Evolutionary conservation across 2,888 invertebrate genomes (phyloP).

Genomic region (Acronicta psi): DNA sequence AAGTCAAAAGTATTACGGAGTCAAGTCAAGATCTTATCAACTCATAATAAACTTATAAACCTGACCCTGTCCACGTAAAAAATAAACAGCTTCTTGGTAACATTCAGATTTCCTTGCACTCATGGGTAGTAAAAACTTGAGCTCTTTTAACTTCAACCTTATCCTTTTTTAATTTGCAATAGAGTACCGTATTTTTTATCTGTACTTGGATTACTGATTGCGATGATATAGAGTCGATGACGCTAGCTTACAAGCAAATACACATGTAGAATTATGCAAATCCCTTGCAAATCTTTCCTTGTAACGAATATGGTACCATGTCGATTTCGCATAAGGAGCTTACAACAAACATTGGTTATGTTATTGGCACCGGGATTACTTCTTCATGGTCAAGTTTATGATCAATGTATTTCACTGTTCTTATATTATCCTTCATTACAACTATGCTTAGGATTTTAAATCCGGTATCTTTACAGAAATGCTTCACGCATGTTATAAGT

Average conservation of each 20-base stretch:
- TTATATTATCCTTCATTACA: constrained; percentile 25
- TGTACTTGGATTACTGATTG: constrained; percentile 30
- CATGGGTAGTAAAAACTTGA: constrained; percentile 33
- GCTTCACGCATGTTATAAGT: background rate
- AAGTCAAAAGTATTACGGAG: too few species aligned
- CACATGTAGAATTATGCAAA: constrained; percentile 76
- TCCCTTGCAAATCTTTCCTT: constrained; percentile 65
- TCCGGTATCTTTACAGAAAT: background rate
- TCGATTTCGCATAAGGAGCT: constrained; percentile 58
- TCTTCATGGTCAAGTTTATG: constrained; percentile 56
- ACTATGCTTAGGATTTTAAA: background rate
- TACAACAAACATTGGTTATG: constrained; percentile 51
- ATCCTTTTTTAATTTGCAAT: constrained; percentile 20
- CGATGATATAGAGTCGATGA: constrained; percentile 34
- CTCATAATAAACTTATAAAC: constrained; percentile 24
- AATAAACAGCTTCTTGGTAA: constrained; percentile 39
- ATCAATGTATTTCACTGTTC: constrained; percentile 37
- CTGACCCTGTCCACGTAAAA: constrained; percentile 16
- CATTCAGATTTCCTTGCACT: constrained; percentile 40
- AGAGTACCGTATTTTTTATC: constrained; percentile 10
- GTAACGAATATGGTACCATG: constrained; percentile 60
- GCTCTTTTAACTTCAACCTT: constrained; percentile 24
- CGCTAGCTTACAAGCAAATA: constrained; percentile 52
- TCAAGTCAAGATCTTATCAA: constrained; percentile 2
- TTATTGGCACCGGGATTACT: constrained; percentile 45